Conservation (phyloP, 1,140 invertebrate genomes). For the Hylaeus volcanicus region DNA sequence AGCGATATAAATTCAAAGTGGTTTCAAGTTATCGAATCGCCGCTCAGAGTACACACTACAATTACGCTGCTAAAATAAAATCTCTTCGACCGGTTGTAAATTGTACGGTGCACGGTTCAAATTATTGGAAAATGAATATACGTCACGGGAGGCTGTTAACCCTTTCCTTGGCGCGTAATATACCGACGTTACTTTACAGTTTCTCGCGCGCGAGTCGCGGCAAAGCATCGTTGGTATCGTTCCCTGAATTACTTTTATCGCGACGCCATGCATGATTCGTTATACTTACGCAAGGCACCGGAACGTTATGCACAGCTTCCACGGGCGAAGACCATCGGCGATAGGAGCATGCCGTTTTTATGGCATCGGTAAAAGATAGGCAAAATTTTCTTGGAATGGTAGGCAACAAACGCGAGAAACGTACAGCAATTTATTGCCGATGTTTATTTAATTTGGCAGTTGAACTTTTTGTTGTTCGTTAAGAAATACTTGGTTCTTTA, state of each 20-base stretch:
- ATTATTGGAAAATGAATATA: constrained; percentile 40
- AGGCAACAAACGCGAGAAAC: no score
- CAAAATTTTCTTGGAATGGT: no score
- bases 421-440: no score
- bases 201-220: not conserved
- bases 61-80: constrained; percentile 33
- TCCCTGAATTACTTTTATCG: constrained; percentile 7
- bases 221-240: not conserved
- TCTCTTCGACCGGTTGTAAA: not conserved
- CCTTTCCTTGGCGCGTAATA: not conserved
- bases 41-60: not conserved
- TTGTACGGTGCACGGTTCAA: constrained; percentile 20
- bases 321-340: no score
- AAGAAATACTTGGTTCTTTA: no score
- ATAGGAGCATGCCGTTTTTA: no score
- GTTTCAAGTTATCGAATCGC: not conserved
- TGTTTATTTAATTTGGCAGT: no score
- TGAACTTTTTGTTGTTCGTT: no score
- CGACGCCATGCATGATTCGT: not conserved
- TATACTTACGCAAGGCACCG: not conserved
- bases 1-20: not conserved
- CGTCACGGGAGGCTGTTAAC: constrained; percentile 20
- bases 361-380: no score
- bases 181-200: not conserved
- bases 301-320: not conserved